Conservation (phyloP, 2,888 invertebrate species). For the Athalia circularis region DNA sequence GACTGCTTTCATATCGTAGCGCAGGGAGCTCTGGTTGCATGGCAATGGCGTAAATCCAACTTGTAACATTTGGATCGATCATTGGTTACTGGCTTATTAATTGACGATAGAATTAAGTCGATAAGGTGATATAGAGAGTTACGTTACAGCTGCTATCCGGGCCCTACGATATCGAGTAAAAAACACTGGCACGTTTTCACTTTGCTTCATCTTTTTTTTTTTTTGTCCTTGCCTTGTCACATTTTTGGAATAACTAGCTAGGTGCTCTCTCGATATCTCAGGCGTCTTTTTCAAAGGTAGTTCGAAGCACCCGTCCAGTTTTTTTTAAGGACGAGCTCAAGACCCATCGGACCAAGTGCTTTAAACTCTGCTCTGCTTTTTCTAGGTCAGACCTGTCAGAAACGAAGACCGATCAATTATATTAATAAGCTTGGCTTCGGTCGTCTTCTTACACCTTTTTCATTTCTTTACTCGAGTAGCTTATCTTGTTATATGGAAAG, state of each 20-base stretch:
- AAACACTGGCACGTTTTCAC: neutral
- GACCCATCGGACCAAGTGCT: constrained; percentile 26
- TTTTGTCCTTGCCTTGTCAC: constrained; percentile 22
- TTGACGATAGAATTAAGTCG: constrained; percentile 39
- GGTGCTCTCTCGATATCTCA: neutral
- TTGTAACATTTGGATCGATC: constrained; percentile 21
- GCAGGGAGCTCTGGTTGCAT: neutral
- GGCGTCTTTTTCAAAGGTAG: neutral
- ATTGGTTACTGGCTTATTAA: neutral
- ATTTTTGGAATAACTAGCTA: constrained; percentile 54
- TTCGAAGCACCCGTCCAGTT: constrained; percentile 6
- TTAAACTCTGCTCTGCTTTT: constrained; percentile 47
- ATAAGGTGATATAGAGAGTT: constrained; percentile 16
- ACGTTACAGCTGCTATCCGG: neutral
- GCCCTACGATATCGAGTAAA: too few species aligned
- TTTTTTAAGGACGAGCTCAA: constrained; percentile 10
- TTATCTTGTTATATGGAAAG: constrained; percentile 46
- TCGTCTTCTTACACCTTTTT: constrained; percentile 40
- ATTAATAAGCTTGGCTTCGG: constrained; percentile 46
- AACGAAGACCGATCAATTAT: constrained; percentile 57
- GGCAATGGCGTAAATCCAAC: neutral
- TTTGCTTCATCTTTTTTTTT: neutral
- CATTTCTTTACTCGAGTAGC: constrained; percentile 20
- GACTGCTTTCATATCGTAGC: constrained; percentile 21
- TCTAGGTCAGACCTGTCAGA: constrained; percentile 61